Percentiles rank a stretch among this genome's conserved stretches.
These are phyloP conservation scores for Pachycephala philippinensis DNA, from an alignment of 2,113 vertebrate species.

Conservation along the genomic window DNA sequence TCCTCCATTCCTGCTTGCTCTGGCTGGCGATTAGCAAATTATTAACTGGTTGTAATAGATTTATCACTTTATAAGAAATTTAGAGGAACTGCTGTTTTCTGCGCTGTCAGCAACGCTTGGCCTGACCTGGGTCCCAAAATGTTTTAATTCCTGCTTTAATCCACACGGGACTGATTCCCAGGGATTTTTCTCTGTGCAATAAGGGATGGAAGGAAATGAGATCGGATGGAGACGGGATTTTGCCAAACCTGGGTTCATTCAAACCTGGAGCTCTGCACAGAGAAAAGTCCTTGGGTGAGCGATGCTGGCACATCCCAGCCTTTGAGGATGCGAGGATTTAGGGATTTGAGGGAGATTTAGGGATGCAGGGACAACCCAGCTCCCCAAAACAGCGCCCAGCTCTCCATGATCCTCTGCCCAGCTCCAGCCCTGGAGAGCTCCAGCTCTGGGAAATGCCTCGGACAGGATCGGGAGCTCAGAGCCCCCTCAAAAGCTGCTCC, in stretches of 20 bases:
- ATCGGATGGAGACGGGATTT: accelerated
- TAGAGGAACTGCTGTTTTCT: neutral
- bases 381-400: accelerated
- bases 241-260: no score
- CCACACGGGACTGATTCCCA: accelerated
- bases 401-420: accelerated
- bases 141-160: neutral
- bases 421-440: accelerated
- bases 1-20: neutral
- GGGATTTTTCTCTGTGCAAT: neutral
- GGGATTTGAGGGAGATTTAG: neutral
- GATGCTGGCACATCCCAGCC: accelerated
- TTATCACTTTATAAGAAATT: neutral
- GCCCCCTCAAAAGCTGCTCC: accelerated
- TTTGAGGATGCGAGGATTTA: no score
- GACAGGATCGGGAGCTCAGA: accelerated
- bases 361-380: neutral
- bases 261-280: accelerated
- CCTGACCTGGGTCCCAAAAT: neutral
- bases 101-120: neutral
- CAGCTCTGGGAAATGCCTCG: accelerated
- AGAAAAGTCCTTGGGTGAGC: neutral
- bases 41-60: accelerated
- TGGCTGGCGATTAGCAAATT: neutral
- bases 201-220: neutral